Evolutionary conservation across 2,113 vertebrate genomes (phyloP).

Genomic region (Gobiocypris rarus): DNA sequence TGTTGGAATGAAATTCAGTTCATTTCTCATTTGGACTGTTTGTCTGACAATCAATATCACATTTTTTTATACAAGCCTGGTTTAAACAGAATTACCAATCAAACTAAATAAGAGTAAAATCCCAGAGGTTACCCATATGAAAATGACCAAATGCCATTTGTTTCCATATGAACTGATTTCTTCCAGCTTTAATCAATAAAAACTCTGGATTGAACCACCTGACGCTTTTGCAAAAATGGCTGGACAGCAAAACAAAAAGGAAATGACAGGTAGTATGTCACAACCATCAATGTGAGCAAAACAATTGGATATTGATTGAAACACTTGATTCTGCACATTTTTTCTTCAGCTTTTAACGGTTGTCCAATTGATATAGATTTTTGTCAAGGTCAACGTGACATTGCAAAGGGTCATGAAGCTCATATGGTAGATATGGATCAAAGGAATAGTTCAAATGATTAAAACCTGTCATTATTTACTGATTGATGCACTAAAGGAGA

Average conservation of each 20-base stretch:
- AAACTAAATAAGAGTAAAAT: neutral
- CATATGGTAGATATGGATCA: conserved; percentile 17
- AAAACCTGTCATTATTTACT: neutral
- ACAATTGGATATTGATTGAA: conserved; percentile 2
- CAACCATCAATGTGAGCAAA: conserved; percentile 1
- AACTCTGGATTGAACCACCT: neutral
- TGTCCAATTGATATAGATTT: conserved; percentile 8
- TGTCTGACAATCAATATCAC: conserved; percentile 50
- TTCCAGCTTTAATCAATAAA: conserved; percentile 7
- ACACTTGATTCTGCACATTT: neutral
- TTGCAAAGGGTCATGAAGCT: neutral
- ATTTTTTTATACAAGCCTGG: neutral
- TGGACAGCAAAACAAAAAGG: conserved; percentile 10
- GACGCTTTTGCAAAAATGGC: neutral
- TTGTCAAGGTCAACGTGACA: conserved; percentile 31
- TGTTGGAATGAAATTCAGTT: conserved; percentile 52
- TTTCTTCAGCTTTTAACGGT: conserved; percentile 11
- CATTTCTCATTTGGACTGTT: conserved; percentile 55
- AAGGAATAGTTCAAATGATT: neutral
- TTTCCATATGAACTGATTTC: neutral
- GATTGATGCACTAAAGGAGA: no score
- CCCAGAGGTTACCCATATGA: neutral
- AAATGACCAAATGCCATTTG: neutral
- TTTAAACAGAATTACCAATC: conserved; percentile 16
- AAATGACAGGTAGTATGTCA: conserved; percentile 14